Percentiles rank a stretch among this genome's conserved stretches.
Evolutionary conservation across 2,888 invertebrate species (phyloP).

Genomic region (Galerucella nymphaeae): DNA sequence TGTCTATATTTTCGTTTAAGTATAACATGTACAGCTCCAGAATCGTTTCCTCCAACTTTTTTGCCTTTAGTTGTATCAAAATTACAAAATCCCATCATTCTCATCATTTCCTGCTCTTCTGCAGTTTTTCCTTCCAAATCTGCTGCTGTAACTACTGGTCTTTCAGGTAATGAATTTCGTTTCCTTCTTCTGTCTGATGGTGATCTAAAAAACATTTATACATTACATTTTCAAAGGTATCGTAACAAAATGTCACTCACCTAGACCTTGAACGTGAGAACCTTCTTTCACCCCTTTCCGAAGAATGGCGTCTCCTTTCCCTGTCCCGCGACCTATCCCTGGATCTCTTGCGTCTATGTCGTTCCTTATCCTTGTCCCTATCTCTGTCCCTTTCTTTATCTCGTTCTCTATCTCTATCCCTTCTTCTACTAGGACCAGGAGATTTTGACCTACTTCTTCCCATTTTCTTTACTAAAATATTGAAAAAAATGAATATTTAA

Average conservation of each 20-base stretch:
- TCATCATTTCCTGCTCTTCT: slow-evolving; percentile 95
- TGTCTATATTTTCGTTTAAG: slow-evolving; percentile 96
- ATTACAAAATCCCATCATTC: slow-evolving; percentile 95
- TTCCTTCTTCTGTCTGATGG: slow-evolving; percentile 57
- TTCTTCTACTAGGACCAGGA: slow-evolving; percentile 66
- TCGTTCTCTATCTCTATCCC: slow-evolving; percentile 64
- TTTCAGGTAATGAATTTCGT: slow-evolving; percentile 63
- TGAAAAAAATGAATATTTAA: background rate
- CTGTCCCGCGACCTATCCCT: slow-evolving; percentile 62
- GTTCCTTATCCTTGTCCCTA: slow-evolving; percentile 65
- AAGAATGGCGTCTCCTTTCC: slow-evolving; percentile 65
- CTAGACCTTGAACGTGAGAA: slow-evolving; percentile 60
- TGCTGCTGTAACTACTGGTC: slow-evolving; percentile 79
- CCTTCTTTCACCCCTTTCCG: slow-evolving; percentile 64
- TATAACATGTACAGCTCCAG: slow-evolving; percentile 95
- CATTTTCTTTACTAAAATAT: slow-evolving; percentile 61
- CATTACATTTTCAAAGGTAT: background rate
- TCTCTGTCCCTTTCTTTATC: slow-evolving; percentile 66
- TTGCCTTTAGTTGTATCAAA: slow-evolving; percentile 98
- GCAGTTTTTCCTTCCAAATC: slow-evolving; percentile 91
- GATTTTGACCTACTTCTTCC: slow-evolving; percentile 67
- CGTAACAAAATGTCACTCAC: background rate
- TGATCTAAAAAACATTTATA: slow-evolving; percentile 46
- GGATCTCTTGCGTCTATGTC: slow-evolving; percentile 63
- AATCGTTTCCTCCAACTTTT: slow-evolving; percentile 93